Base-by-base conservation (phyloP, 2,113 vertebrate species). In the Paramisgurnus dabryanus region DNA sequence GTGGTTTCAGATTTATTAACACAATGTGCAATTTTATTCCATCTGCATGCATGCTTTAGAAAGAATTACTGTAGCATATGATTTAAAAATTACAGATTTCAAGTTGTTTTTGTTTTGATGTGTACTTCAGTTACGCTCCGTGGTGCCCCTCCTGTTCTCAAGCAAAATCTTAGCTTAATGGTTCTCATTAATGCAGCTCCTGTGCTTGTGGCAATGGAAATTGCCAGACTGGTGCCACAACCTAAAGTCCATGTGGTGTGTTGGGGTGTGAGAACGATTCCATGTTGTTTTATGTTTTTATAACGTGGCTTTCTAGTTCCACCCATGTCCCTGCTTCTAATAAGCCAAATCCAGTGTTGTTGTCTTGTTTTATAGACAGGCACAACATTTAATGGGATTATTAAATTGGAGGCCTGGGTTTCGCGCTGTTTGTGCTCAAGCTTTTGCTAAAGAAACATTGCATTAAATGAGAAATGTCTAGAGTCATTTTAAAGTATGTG, bases 241-340 rank as follows among this genome's bases (percentile, higher is more conserved):
- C 47, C 41, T 55, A 65, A 65, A 66, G 5, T 34, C 50, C n/a
- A 77, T 75, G 22, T 15, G 47, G 27, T 41, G 74, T 45, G 49
- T 55, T 8, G 10, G 47, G 13, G 45, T 50, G 63, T 66, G 15
- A 53, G 49, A 81, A 84, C 39, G 47, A 80, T 79, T 73, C 53
- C 41, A 47, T 34, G 6, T 40, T 60, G 76, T 87, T 89, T 90
- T 58, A 85, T 84, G 18, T 71, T 89, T 80, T 89, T 88, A 89
- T 17, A 55, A 81, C 45, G 49, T 67, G 64, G 27, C 58, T 69
- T 83, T 89, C 82, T 83, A 66, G 70, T 85, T 86, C 57, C 57
- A 79, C 60, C 64, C 78, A 43, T 70, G 60, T 78, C 66, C 34
- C 39, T 73, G 22, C 17, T 64, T 55, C 49, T 60, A 83, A 87